phyloP scores from a whole-genome alignment of 2,797 vertebrate genomes.

The Sebastes dallii region DNA sequence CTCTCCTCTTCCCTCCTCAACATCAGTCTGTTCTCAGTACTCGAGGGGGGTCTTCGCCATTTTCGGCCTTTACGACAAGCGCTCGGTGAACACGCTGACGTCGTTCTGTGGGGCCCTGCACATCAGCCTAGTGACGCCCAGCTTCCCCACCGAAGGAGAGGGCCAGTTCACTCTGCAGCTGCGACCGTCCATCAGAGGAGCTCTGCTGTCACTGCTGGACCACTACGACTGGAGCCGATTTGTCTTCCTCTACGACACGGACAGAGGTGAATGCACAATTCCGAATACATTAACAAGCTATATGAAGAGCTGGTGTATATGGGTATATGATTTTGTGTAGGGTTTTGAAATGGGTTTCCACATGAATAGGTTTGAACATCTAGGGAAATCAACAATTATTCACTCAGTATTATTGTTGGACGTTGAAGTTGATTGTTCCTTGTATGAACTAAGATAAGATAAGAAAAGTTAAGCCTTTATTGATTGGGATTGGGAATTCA shows the following conservation, averaged over 20 bases:
- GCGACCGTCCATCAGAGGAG: constrained; percentile 93
- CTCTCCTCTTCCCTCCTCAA: background rate
- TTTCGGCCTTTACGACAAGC: constrained; percentile 99
- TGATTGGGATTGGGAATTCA: background rate
- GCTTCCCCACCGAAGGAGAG: constrained; percentile 97
- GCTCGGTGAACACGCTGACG: constrained; percentile 98
- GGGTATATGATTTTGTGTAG: background rate
- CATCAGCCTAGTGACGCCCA: constrained; percentile 98
- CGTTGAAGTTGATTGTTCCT: background rate
- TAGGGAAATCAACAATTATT: background rate
- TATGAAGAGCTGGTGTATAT: background rate
- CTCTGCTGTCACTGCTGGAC: constrained; percentile 93
- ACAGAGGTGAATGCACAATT: constrained; percentile 86
- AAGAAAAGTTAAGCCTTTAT: background rate
- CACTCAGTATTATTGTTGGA: background rate
- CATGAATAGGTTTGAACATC: background rate
- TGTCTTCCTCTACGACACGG: constrained; percentile 99
- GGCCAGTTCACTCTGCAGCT: constrained; percentile 98
- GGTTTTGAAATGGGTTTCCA: background rate
- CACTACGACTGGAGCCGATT: constrained; percentile 98
- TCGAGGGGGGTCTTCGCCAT: constrained; percentile 98
- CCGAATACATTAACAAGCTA: background rate
- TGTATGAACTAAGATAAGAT: background rate
- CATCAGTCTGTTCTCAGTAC: constrained; percentile 89
- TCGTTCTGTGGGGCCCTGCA: constrained; percentile 99